These are phyloP conservation scores for Neocrepidodera transversa DNA, from an alignment of 2,888 invertebrate species.

Conservation along the genomic window DNA sequence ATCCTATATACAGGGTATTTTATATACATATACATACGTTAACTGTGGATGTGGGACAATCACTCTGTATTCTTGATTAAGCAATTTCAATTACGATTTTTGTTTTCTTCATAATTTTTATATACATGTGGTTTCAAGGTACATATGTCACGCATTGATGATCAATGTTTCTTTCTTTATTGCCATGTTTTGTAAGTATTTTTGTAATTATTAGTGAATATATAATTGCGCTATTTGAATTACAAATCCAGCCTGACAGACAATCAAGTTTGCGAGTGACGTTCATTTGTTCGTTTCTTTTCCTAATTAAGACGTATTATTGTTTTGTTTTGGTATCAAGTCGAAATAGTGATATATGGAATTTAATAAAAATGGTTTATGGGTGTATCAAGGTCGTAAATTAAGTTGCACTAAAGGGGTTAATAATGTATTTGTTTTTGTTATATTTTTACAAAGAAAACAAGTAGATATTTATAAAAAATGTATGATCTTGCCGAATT, in stretches of 20 bases:
- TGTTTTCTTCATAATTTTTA: slow-evolving; percentile 27
- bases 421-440: too few species aligned
- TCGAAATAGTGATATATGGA: too few species aligned
- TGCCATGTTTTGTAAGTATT: slow-evolving; percentile 29
- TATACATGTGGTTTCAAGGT: slow-evolving; percentile 32
- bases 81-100: slow-evolving; percentile 15
- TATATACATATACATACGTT: too few species aligned
- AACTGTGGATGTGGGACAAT: too few species aligned
- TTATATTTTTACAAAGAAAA: too few species aligned
- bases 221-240: slow-evolving; percentile 33
- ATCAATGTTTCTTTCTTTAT: slow-evolving; percentile 30
- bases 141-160: slow-evolving; percentile 37
- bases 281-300: slow-evolving; percentile 14
- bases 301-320: slow-evolving; percentile 18
- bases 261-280: slow-evolving; percentile 21
- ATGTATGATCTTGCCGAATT: too few species aligned
- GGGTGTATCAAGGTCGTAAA: too few species aligned
- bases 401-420: too few species aligned
- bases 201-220: slow-evolving; percentile 34
- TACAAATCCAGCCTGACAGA: slow-evolving; percentile 27
- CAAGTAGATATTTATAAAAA: too few species aligned
- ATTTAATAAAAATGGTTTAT: too few species aligned
- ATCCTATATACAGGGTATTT: too few species aligned
- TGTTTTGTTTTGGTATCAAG: slow-evolving; percentile 21
- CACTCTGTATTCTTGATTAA: slow-evolving; percentile 13